These are phyloP conservation scores for Ceriagrion tenellum DNA, from an alignment of 2,888 invertebrate species.

Conservation along the genomic window DNA sequence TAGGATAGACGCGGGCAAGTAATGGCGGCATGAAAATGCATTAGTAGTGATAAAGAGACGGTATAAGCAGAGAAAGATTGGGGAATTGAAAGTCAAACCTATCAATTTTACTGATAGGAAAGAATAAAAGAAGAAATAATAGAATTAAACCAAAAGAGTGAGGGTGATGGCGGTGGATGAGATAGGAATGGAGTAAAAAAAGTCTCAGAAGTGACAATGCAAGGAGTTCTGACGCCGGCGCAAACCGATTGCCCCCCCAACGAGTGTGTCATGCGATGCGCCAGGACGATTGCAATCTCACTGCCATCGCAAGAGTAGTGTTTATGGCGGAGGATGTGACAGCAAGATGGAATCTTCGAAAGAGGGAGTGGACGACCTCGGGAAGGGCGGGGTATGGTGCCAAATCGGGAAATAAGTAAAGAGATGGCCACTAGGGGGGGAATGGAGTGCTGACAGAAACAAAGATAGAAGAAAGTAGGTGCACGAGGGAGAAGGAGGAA, in stretches of 20 bases:
- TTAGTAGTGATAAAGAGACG: too few relatives aligned
- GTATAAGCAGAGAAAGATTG: neutral
- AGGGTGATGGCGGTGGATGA: neutral
- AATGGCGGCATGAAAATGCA: too few relatives aligned
- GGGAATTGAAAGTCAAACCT: neutral
- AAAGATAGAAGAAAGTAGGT: neutral
- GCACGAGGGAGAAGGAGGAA: neutral
- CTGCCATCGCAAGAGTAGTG: neutral
- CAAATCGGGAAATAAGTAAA: conserved; percentile 43
- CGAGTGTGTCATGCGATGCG: neutral
- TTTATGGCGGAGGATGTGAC: conserved; percentile 27
- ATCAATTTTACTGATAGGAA: neutral
- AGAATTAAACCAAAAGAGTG: neutral
- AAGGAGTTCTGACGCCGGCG: neutral
- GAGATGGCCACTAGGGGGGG: neutral
- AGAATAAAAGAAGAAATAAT: conserved; percentile 1
- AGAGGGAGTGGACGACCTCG: neutral
- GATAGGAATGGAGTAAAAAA: neutral
- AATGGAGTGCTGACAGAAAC: neutral
- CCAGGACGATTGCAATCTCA: conserved; percentile 3
- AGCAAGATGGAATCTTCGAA: neutral
- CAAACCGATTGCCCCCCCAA: neutral
- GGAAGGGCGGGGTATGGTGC: neutral
- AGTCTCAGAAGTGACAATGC: neutral
- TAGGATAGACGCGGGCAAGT: too few relatives aligned